Evolutionary conservation across 2,888 invertebrate species (phyloP).

Genomic region (Ochropleura leucogaster): DNA sequence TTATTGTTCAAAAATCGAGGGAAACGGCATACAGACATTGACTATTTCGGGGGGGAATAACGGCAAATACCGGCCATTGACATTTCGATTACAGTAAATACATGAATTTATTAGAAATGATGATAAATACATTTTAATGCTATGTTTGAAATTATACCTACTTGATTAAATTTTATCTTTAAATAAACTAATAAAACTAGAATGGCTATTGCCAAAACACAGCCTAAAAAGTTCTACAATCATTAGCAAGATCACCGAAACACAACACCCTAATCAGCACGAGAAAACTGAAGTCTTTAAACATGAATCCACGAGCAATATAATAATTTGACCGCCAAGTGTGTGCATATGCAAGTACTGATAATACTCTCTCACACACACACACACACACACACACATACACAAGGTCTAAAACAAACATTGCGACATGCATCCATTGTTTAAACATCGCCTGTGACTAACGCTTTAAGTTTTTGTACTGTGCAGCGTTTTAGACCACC

Average conservation of each 20-base stretch:
- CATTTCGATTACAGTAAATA: no score
- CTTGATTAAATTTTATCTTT: background rate
- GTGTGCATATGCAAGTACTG: constrained; percentile 60
- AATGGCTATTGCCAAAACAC: background rate
- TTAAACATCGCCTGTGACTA: constrained; percentile 63
- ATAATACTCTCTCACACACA: constrained; percentile 46
- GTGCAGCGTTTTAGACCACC: constrained; percentile 44
- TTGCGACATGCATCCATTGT: constrained; percentile 66
- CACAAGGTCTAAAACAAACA: constrained; percentile 55
- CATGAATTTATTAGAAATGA: no score
- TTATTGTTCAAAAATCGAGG: no score
- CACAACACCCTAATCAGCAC: background rate
- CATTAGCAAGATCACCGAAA: background rate
- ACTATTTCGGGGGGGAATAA: no score
- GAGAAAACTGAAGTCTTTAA: background rate
- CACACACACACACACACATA: constrained; percentile 42
- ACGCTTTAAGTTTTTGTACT: constrained; percentile 54
- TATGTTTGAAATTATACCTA: background rate
- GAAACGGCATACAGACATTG: no score
- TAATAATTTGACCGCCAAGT: constrained; percentile 46
- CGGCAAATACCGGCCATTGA: no score
- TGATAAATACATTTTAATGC: no score
- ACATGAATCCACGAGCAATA: constrained; percentile 28
- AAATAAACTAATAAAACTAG: background rate
- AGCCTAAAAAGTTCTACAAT: background rate